Conservation (phyloP, 2,797 vertebrate species). For the Scyliorhinus canicula region DNA sequence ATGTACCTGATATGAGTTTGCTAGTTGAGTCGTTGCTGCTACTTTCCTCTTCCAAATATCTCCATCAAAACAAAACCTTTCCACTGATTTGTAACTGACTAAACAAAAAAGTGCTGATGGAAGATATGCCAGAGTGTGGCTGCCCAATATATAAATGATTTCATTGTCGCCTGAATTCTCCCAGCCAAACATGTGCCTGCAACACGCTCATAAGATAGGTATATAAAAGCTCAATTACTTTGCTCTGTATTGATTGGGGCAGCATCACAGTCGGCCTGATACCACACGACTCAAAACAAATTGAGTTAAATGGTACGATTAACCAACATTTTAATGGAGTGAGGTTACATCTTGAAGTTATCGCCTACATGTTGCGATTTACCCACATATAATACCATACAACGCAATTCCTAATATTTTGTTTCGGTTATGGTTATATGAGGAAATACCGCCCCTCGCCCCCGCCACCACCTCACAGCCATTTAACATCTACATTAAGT, state of each 20-base stretch:
- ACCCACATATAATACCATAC: background rate
- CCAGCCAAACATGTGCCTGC: background rate
- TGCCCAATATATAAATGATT: background rate
- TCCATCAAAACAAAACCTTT: background rate
- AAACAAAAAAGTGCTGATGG: background rate
- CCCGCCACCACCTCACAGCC: background rate
- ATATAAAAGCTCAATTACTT: background rate
- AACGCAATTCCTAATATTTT: background rate
- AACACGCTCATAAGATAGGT: background rate
- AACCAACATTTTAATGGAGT: background rate
- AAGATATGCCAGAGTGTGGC: background rate
- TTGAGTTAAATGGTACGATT: background rate
- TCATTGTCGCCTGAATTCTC: background rate
- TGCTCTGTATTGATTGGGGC: background rate
- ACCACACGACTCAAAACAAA: conserved; percentile 7
- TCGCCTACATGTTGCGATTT: background rate
- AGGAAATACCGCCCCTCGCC: background rate
- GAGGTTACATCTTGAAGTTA: background rate
- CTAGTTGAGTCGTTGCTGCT: background rate
- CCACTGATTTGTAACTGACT: background rate
- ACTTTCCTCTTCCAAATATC: background rate
- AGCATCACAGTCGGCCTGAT: background rate
- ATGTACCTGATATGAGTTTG: background rate
- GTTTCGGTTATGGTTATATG: background rate
- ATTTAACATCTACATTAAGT: conserved; percentile 17